These are phyloP conservation scores for Ectemnius lituratus DNA, from an alignment of 2,888 invertebrate species.

Conservation along the genomic window DNA sequence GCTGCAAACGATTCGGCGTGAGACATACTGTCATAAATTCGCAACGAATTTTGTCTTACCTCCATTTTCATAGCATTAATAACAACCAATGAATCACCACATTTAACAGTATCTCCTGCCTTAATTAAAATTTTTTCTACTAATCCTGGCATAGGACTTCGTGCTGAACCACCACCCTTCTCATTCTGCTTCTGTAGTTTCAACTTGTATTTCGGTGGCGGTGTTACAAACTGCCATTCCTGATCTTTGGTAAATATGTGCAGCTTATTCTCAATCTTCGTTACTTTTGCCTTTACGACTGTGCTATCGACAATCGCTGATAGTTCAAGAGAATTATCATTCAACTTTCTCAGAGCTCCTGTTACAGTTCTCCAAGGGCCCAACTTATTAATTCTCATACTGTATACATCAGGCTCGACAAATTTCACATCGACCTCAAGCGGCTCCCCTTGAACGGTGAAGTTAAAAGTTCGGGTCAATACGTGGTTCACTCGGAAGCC, in stretches of 20 bases:
- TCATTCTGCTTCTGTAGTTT: slow-evolving; percentile 73
- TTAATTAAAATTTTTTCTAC: slow-evolving; percentile 93
- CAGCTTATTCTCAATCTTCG: slow-evolving; percentile 80
- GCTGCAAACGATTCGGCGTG: slow-evolving; percentile 77
- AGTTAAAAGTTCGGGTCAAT: slow-evolving; percentile 80
- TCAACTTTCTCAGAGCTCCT: slow-evolving; percentile 75
- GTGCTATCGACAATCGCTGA: slow-evolving; percentile 80
- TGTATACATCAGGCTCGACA: slow-evolving; percentile 76
- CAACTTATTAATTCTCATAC: slow-evolving; percentile 79
- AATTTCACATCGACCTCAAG: slow-evolving; percentile 81
- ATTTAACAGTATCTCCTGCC: slow-evolving; percentile 88
- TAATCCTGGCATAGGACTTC: slow-evolving; percentile 97
- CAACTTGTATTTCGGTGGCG: slow-evolving; percentile 81
- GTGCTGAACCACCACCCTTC: slow-evolving; percentile 80
- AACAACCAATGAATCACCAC: slow-evolving; percentile 94
- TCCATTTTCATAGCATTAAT: slow-evolving; percentile 99
- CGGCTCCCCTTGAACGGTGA: slow-evolving; percentile 81
- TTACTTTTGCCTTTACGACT: slow-evolving; percentile 80
- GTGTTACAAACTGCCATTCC: slow-evolving; percentile 83
- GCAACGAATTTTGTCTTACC: slow-evolving; percentile 74
- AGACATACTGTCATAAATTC: background rate
- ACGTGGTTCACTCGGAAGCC: slow-evolving; percentile 84
- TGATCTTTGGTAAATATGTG: slow-evolving; percentile 85
- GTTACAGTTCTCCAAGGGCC: slow-evolving; percentile 80
- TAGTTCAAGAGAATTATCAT: slow-evolving; percentile 77